Evolutionary conservation across 2,113 vertebrate species (phyloP).

Genomic region (Chaetodon auriga): DNA sequence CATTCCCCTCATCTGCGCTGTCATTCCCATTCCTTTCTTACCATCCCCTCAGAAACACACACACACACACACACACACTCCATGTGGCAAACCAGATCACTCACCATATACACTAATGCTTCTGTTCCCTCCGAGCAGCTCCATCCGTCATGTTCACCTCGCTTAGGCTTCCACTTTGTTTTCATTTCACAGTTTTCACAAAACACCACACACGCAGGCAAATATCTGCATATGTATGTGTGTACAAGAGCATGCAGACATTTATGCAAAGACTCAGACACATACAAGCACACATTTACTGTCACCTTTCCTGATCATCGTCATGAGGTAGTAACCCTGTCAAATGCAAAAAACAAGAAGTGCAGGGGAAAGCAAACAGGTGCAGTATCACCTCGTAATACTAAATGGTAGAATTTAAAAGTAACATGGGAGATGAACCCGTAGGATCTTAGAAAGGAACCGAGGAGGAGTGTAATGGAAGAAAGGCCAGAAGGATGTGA

Average conservation of each 20-base stretch:
- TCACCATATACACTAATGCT: constrained; percentile 68
- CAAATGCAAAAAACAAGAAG: neutral
- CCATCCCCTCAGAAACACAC: neutral
- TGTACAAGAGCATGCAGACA: neutral
- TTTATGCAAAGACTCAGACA: neutral
- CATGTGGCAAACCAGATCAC: constrained; percentile 66
- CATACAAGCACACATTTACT: neutral
- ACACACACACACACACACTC: constrained; percentile 17
- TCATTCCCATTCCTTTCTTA: constrained; percentile 56
- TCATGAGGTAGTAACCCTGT: neutral
- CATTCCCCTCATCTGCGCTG: constrained; percentile 69
- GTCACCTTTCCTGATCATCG: neutral
- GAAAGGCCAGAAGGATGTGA: constrained; percentile 27
- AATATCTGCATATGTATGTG: constrained; percentile 1
- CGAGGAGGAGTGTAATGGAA: neutral
- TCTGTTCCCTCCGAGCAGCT: constrained; percentile 67
- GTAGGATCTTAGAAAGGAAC: neutral
- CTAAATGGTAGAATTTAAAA: too few species aligned
- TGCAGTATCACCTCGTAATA: neutral
- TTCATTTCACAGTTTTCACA: constrained; percentile 53
- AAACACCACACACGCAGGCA: neutral
- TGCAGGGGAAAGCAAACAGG: neutral
- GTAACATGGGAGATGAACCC: neutral
- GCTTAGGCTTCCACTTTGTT: constrained; percentile 71
- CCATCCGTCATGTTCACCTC: constrained; percentile 71